Evolutionary conservation across 2,888 invertebrate genomes (phyloP).

Genomic region (Notocelia uddmanniana): DNA sequence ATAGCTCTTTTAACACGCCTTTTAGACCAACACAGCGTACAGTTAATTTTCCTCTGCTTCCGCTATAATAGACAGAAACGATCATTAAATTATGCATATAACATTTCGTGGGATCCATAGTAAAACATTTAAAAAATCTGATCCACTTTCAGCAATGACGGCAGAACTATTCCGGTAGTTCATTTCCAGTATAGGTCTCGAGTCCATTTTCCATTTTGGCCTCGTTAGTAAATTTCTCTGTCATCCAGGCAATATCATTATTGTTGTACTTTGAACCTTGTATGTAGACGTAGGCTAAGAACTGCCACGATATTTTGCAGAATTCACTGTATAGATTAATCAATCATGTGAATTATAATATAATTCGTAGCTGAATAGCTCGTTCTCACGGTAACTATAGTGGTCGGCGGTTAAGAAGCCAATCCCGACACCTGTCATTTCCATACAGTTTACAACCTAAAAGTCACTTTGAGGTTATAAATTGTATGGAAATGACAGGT

Average conservation of each 20-base stretch:
- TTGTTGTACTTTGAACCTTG: neutral
- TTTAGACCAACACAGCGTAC: neutral
- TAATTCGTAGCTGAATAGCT: too few relatives aligned
- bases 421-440: too few relatives aligned
- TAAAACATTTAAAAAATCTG: neutral
- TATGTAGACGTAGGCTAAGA: too few relatives aligned
- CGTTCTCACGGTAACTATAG: too few relatives aligned
- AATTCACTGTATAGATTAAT: too few relatives aligned
- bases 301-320: too few relatives aligned
- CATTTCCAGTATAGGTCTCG: neutral
- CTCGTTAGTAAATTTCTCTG: too few relatives aligned
- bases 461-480: too few relatives aligned
- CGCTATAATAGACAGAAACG: neutral
- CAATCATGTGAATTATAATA: too few relatives aligned
- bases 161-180: neutral
- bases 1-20: constrained; percentile 2
- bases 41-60: neutral
- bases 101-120: neutral
- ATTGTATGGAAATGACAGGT: too few relatives aligned
- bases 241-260: neutral
- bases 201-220: neutral
- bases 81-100: neutral
- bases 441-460: too few relatives aligned
- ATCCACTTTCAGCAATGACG: neutral
- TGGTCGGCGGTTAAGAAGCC: too few relatives aligned